phyloP scores from a whole-genome alignment of 2,888 invertebrate species.

The Drosophila gaucha region DNA sequence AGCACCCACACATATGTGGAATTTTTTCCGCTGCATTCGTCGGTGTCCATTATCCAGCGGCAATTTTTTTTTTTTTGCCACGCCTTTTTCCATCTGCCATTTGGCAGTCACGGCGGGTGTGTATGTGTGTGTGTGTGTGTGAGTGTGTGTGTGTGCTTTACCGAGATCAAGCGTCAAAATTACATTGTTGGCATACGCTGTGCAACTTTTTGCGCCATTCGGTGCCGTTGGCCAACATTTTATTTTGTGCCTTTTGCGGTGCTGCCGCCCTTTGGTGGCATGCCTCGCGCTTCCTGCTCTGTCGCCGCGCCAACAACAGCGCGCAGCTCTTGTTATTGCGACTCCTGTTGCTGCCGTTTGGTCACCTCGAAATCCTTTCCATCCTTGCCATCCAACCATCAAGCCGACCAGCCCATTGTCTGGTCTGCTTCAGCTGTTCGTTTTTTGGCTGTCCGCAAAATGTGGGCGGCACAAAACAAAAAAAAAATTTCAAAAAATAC shows the following conservation, averaged over 20 bases:
- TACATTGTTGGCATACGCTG: conserved; percentile 79
- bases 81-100: conserved; percentile 62
- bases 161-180: conserved; percentile 78
- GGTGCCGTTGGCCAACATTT: conserved; percentile 41
- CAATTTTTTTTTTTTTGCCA: conserved; percentile 32
- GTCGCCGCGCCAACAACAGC: conserved; percentile 23
- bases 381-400: conserved; percentile 22
- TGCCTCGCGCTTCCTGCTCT: conserved; percentile 29
- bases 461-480: conserved; percentile 33
- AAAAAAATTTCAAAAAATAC: conserved; percentile 1
- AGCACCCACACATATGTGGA: conserved; percentile 19
- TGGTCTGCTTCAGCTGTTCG: conserved; percentile 37
- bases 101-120: conserved; percentile 39
- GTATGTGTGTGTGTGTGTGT: conserved; percentile 11
- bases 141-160: conserved; percentile 30
- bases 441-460: conserved; percentile 63
- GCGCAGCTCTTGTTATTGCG: conserved; percentile 50
- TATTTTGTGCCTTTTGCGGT: conserved; percentile 39
- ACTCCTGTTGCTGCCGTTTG: conserved; percentile 70
- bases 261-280: conserved; percentile 26
- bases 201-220: conserved; percentile 49
- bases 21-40: conserved; percentile 51
- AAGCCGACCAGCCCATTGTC: conserved; percentile 56
- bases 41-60: conserved; percentile 70
- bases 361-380: conserved; percentile 68